Base-by-base conservation (phyloP, 2,888 invertebrate genomes). In the Blastobasis adustella region DNA sequence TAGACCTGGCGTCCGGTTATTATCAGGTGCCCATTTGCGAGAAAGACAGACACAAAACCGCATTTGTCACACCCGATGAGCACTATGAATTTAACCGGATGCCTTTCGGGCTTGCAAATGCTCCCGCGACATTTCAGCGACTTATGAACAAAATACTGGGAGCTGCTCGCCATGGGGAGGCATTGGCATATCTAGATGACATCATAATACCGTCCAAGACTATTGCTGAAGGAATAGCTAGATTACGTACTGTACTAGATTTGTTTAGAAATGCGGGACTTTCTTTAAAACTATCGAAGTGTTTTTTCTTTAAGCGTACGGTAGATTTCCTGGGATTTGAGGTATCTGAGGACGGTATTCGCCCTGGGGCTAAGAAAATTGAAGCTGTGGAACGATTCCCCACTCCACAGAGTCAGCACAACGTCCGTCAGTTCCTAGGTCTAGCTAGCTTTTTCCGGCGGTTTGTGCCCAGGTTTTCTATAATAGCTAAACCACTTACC, bases 91-190 rank as follows among this genome's bases (percentile, higher is more conserved):
- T 45, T 45, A 54, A 44, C 1, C 10, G 54, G 6, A 54, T 51
- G 54, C 54, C 54, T 1, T 63, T 66, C 41, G 62, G 63, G 6
- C 46, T 62, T 23, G 49, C 45, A 2, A 71, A 69, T 42, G 67
- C 62, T 0, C 67, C 66, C 1, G 52, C 60, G 1, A 60, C 65
- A 0, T 69, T 71, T 45, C 37, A 73, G 69, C 7, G 37, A 4
- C 23, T 68, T 67, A 4, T 63, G 62, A 49, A 43, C 10, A 42
- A 51, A 47, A 38, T 46, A 37, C 9, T 44, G 37, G n/a, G 43
- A 49, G 40, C 40, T 37, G 37, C 23, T 23, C 49, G 44, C 36
- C 43, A 43, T 42, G 48, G 37, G 4, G 10, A 48, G 36, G 41
- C 49, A 5, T 23, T 49, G 6, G 42, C 42, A 6, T 42, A 42